These are phyloP conservation scores for Zaprionus taronus DNA, from an alignment of 1,140 invertebrate genomes.

Conservation along the genomic window DNA sequence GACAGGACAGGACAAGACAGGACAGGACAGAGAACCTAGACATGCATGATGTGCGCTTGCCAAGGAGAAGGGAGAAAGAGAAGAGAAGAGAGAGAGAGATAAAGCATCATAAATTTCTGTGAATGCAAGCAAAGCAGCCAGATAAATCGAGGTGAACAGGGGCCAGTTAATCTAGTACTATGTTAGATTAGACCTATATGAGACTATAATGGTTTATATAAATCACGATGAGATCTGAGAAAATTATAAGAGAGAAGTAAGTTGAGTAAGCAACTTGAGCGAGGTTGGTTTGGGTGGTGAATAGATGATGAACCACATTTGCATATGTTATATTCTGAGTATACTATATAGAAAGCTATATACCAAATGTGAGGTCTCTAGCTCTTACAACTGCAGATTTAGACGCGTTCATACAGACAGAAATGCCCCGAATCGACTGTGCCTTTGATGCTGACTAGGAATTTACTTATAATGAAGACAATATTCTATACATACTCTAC, in stretches of 20 bases:
- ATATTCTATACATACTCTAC: too few species aligned
- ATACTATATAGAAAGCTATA: not conserved
- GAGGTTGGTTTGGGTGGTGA: not conserved
- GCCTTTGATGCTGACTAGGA: too few species aligned
- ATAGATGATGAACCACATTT: not conserved
- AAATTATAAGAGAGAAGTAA: not conserved
- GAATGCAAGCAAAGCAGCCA: not conserved
- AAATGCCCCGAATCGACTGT: accelerated
- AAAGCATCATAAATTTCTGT: not conserved
- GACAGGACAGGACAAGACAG: constrained; percentile 35
- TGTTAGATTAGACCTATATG: not conserved
- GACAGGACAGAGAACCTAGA: constrained; percentile 23
- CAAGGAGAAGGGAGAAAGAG: not conserved
- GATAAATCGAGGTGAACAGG: constrained; percentile 1
- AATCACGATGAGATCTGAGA: not conserved
- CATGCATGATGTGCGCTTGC: not conserved
- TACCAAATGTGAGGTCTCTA: not conserved
- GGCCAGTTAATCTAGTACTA: not conserved
- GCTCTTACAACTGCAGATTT: not conserved
- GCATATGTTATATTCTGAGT: not conserved
- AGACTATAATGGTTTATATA: not conserved
- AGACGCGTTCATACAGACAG: not conserved
- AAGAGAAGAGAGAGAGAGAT: not conserved
- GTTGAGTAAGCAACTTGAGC: not conserved
- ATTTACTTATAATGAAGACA: too few species aligned